These are phyloP conservation scores for Gambusia affinis DNA, from an alignment of 2,113 vertebrate species.

Conservation along the genomic window DNA sequence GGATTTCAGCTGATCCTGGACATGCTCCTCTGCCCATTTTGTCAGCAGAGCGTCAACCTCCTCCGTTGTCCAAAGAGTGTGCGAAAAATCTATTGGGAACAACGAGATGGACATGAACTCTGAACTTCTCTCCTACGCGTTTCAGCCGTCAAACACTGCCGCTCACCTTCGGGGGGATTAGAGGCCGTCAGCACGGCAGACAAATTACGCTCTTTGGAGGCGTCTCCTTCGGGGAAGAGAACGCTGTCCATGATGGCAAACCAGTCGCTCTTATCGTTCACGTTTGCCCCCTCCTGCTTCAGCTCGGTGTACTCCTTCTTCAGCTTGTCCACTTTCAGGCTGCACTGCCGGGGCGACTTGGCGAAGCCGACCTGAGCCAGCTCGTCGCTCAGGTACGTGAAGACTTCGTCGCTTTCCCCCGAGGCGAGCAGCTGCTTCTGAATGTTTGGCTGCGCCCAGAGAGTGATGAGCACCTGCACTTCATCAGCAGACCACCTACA, in stretches of 20 bases:
- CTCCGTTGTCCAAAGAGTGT: slow-evolving; percentile 27
- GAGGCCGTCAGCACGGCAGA: neutral
- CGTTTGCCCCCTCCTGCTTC: neutral
- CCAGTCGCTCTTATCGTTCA: slow-evolving; percentile 16
- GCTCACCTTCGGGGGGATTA: neutral
- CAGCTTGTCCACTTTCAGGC: slow-evolving; percentile 27
- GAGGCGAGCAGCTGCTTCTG: slow-evolving; percentile 29
- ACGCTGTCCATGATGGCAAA: slow-evolving; percentile 42
- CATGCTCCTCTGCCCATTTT: slow-evolving; percentile 18
- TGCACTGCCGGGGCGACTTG: slow-evolving; percentile 28
- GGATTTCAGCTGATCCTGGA: slow-evolving; percentile 24
- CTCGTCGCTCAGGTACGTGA: slow-evolving; percentile 31
- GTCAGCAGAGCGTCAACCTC: slow-evolving; percentile 36
- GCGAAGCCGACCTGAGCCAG: slow-evolving; percentile 32
- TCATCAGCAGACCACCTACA: slow-evolving; percentile 30
- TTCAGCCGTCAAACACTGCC: too few species aligned
- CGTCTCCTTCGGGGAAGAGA: neutral
- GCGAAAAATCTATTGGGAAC: slow-evolving; percentile 1
- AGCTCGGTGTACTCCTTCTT: slow-evolving; percentile 27
- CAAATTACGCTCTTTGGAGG: neutral
- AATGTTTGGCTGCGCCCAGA: slow-evolving; percentile 45
- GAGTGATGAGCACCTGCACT: slow-evolving; percentile 45
- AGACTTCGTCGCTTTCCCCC: neutral
- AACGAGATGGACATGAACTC: neutral
- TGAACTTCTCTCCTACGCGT: neutral